Conservation (phyloP, 2,888 invertebrate species). For the Cylloceria caligata region DNA sequence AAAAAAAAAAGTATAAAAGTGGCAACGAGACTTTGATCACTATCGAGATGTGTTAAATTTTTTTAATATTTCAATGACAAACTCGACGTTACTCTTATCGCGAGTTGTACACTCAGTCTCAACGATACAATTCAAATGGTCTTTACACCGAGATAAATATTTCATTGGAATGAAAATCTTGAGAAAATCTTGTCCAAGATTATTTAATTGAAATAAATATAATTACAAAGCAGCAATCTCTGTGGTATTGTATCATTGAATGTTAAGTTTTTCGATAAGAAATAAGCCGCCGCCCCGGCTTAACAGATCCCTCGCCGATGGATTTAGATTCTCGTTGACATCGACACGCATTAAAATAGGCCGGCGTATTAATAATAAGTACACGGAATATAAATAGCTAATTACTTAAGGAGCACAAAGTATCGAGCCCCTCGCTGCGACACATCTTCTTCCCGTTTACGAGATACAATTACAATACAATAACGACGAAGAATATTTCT, state of each 20-base stretch:
- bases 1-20: background rate
- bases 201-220: background rate
- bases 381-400: conserved; percentile 37
- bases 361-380: conserved; percentile 51
- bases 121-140: background rate
- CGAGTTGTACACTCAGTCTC: background rate
- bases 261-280: background rate
- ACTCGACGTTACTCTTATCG: background rate
- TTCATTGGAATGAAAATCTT: too few relatives aligned
- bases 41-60: background rate
- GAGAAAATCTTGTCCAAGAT: too few relatives aligned
- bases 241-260: background rate
- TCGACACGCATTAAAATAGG: conserved; percentile 18
- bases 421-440: background rate
- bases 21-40: conserved; percentile 22
- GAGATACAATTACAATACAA: background rate
- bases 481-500: background rate
- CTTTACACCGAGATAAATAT: background rate
- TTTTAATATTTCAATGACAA: conserved; percentile 11
- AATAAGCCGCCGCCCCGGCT: background rate
- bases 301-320: background rate
- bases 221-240: background rate
- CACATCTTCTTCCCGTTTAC: background rate
- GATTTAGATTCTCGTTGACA: background rate
- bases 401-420: conserved; percentile 12